A percentile compares a stretch with the other conserved stretches of the same genome.
These are phyloP conservation scores for Drosophila takahashii DNA, from an alignment of 1,140 invertebrate genomes.

Conservation along the genomic window DNA sequence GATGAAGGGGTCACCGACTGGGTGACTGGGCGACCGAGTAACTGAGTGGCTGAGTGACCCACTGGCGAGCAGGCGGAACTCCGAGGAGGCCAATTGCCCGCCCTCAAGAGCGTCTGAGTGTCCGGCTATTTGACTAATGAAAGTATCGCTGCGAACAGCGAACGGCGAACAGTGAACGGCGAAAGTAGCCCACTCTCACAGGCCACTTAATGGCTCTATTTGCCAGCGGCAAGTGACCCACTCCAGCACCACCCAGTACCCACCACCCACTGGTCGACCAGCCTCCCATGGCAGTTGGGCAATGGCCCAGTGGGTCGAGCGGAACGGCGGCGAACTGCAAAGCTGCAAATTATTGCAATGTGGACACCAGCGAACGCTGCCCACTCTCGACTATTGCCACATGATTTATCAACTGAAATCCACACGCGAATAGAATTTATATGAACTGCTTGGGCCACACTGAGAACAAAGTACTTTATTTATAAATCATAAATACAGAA, in stretches of 20 bases:
- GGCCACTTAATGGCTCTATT: slow-evolving; percentile 76
- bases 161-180: slow-evolving; percentile 56
- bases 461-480: neutral
- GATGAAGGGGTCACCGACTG: slow-evolving; percentile 9
- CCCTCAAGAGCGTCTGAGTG: slow-evolving; percentile 64
- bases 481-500: neutral
- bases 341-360: slow-evolving; percentile 63
- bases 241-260: slow-evolving; percentile 4
- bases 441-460: slow-evolving; percentile 21
- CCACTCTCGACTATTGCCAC: slow-evolving; percentile 54
- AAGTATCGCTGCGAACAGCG: slow-evolving; percentile 70
- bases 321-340: slow-evolving; percentile 20
- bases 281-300: slow-evolving; percentile 56
- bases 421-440: slow-evolving; percentile 70
- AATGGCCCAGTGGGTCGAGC: slow-evolving; percentile 33
- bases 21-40: slow-evolving; percentile 51
- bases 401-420: slow-evolving; percentile 74
- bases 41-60: slow-evolving; percentile 50
- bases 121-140: slow-evolving; percentile 69
- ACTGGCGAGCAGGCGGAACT: slow-evolving; percentile 42
- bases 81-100: slow-evolving; percentile 42
- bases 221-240: slow-evolving; percentile 24
- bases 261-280: slow-evolving; percentile 46
- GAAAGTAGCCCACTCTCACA: slow-evolving; percentile 76
- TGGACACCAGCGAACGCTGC: slow-evolving; percentile 32